phyloP scores from a whole-genome alignment of 2,888 invertebrate genomes.

The Abrostola triplasia region DNA sequence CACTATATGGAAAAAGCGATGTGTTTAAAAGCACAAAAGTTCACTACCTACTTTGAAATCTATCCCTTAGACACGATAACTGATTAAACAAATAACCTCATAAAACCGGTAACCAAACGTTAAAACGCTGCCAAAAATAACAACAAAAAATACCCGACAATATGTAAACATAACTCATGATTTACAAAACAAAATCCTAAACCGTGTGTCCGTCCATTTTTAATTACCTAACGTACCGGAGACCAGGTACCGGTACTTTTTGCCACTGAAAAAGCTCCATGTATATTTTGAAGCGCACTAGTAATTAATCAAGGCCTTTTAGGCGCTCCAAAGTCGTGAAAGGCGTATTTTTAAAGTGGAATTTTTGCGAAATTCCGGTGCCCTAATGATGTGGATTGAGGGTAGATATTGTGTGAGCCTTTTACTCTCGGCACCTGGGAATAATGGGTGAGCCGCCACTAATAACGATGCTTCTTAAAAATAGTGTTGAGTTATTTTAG shows the following conservation, averaged over 20 bases:
- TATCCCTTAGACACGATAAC: too few relatives aligned
- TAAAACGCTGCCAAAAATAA: background rate
- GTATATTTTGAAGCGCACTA: conserved; percentile 23
- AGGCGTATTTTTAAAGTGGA: conserved; percentile 37
- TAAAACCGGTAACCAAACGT: background rate
- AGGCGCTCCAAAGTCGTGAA: conserved; percentile 30
- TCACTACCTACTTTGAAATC: background rate
- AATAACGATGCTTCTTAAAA: background rate
- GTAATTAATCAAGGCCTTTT: conserved; percentile 48
- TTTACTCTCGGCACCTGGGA: background rate
- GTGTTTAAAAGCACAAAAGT: too few relatives aligned
- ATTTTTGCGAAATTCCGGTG: conserved; percentile 9
- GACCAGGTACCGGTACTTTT: conserved; percentile 28
- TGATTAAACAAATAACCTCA: too few relatives aligned
- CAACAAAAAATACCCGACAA: conserved; percentile 1
- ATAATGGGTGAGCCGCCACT: conserved; percentile 4
- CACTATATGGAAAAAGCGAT: too few relatives aligned
- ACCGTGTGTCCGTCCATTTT: conserved; percentile 26
- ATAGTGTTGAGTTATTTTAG: too few relatives aligned
- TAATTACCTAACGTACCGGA: conserved; percentile 41
- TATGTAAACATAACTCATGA: conserved; percentile 24
- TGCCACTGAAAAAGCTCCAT: conserved; percentile 22
- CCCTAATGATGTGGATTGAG: conserved; percentile 24
- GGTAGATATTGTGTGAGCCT: conserved; percentile 8
- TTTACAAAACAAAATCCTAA: conserved; percentile 34